phyloP scores from a whole-genome alignment of 1,140 invertebrate genomes.

The Brachystomella parvula region DNA sequence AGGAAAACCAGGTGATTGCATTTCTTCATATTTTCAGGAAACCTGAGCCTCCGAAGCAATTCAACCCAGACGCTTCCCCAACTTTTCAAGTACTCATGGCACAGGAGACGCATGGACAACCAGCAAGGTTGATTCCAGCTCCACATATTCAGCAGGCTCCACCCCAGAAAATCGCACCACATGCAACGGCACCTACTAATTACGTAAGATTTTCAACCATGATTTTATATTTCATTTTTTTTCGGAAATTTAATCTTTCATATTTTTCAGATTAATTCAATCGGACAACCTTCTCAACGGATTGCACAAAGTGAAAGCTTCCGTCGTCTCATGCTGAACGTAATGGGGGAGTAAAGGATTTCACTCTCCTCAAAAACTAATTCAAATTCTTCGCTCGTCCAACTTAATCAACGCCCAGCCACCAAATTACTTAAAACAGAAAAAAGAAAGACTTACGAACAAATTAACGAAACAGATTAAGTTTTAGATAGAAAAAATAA shows the following conservation, averaged over 20 bases:
- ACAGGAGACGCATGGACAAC: constrained; percentile 16
- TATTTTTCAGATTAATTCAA: constrained; percentile 42
- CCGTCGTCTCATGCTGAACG: constrained; percentile 73
- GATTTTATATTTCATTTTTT: not conserved
- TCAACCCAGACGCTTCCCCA: constrained; percentile 35
- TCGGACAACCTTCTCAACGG: constrained; percentile 54
- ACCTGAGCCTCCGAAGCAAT: constrained; percentile 16
- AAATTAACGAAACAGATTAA: not conserved
- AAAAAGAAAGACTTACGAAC: not conserved
- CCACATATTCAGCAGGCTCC: constrained; percentile 29
- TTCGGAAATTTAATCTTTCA: constrained; percentile 15
- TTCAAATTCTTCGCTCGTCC: too few relatives aligned
- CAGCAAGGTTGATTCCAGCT: constrained; percentile 29
- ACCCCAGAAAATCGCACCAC: constrained; percentile 27
- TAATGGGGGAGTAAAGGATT: not conserved
- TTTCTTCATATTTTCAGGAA: constrained; percentile 12
- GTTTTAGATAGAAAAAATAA: too few relatives aligned
- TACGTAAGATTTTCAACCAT: constrained; percentile 17
- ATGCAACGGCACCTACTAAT: constrained; percentile 27
- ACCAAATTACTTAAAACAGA: not conserved
- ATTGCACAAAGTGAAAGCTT: constrained; percentile 86
- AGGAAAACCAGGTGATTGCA: not conserved
- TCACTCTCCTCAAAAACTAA: too few relatives aligned
- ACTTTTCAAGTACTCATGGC: constrained; percentile 34
- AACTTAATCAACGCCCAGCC: not conserved